Percentiles rank a stretch among this genome's conserved stretches.
phyloP scores from a whole-genome alignment of 2,797 vertebrate genomes.

The Acestrorhynchus altus region DNA sequence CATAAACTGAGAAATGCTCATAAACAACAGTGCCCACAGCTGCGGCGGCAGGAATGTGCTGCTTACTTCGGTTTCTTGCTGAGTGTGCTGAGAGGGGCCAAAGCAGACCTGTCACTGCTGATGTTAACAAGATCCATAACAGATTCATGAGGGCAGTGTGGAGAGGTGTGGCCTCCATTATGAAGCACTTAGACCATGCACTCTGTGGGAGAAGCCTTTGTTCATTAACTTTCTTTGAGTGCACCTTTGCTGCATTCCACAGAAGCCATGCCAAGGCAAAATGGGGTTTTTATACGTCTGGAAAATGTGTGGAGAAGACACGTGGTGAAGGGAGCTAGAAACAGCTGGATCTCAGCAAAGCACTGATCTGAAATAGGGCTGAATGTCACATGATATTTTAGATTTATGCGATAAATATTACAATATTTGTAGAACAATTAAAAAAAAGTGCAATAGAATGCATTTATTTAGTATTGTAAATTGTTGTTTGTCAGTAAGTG shows the following conservation, averaged over 20 bases:
- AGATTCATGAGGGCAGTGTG: conserved; percentile 48
- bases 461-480: too few relatives aligned
- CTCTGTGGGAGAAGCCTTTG: conserved; percentile 49
- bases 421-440: too few relatives aligned
- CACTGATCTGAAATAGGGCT: neutral
- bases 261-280: conserved; percentile 39
- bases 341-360: neutral
- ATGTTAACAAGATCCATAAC: conserved; percentile 55
- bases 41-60: conserved; percentile 15
- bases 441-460: too few relatives aligned
- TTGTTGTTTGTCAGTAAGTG: too few relatives aligned
- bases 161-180: conserved; percentile 53
- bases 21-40: conserved; percentile 37
- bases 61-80: conserved; percentile 24
- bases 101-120: conserved; percentile 43
- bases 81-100: conserved; percentile 22
- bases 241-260: conserved; percentile 58
- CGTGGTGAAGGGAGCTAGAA: conserved; percentile 11
- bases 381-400: neutral
- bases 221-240: conserved; percentile 58
- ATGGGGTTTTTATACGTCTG: conserved; percentile 47
- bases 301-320: conserved; percentile 37
- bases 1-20: conserved; percentile 40
- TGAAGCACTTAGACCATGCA: conserved; percentile 53
- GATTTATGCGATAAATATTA: too few relatives aligned